A percentile compares a stretch with the other conserved stretches of the same genome.
Evolutionary conservation across 2,113 vertebrate genomes (phyloP).

Genomic region (Cathartes aura): DNA sequence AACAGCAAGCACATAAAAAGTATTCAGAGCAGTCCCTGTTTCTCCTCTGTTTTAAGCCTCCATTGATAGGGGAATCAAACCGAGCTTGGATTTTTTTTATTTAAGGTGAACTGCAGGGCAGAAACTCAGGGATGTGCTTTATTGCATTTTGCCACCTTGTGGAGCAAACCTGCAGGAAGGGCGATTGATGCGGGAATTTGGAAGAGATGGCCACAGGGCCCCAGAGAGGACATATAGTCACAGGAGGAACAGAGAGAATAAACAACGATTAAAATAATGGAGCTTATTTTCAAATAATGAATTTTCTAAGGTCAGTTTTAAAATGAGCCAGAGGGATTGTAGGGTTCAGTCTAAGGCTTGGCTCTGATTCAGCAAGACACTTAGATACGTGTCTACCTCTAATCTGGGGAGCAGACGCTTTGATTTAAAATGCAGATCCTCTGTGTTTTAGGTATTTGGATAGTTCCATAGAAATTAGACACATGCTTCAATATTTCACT

Average conservation of each 20-base stretch:
- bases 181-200: rapidly evolving
- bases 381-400: neutral
- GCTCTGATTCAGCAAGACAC: neutral
- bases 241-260: neutral
- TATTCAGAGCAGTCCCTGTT: constrained; percentile 61
- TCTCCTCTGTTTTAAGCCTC: constrained; percentile 62
- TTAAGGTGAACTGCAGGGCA: constrained; percentile 54
- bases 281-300: neutral
- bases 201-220: rapidly evolving
- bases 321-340: neutral
- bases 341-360: neutral
- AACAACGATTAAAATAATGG: neutral
- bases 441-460: neutral
- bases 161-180: neutral
- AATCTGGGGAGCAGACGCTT: neutral
- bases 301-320: neutral
- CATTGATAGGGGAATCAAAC: constrained; percentile 63
- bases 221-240: neutral
- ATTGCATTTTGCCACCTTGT: constrained; percentile 26
- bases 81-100: constrained; percentile 12
- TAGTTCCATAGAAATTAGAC: neutral
- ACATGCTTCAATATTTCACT: neutral
- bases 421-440: neutral
- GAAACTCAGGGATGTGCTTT: neutral
- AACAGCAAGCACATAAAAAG: constrained; percentile 72